Percentiles rank a stretch among this genome's conserved stretches.
Conservation (phyloP, 2,797 vertebrate genomes). For the Malacoraja senta region DNA sequence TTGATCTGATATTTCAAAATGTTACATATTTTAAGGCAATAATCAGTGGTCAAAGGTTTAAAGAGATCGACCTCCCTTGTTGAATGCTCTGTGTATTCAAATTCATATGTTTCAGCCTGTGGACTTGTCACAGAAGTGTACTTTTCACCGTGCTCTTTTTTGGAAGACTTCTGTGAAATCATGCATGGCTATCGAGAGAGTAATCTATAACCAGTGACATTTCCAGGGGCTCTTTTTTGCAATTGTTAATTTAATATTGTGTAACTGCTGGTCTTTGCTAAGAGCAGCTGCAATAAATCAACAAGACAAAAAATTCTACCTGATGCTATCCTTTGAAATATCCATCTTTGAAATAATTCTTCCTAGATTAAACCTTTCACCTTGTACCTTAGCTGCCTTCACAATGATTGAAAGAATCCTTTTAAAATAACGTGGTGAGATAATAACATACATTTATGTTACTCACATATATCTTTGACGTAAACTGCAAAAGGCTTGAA, state of each 20-base stretch:
- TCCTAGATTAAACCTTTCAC: slow-evolving; percentile 42
- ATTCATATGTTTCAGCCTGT: neutral
- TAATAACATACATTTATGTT: neutral
- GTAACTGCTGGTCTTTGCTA: slow-evolving; percentile 31
- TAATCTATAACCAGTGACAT: slow-evolving; percentile 33
- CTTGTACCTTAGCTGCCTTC: neutral
- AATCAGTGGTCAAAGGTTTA: neutral
- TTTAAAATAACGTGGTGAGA: neutral
- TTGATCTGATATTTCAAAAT: neutral
- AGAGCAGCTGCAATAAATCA: slow-evolving; percentile 40
- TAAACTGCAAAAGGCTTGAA: neutral
- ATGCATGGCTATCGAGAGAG: neutral
- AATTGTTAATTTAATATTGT: slow-evolving; percentile 39
- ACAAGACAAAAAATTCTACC: slow-evolving; percentile 39
- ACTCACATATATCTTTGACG: neutral
- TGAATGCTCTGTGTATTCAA: neutral
- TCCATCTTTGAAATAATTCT: neutral
- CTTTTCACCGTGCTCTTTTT: neutral
- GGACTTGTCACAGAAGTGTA: neutral
- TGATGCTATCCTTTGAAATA: slow-evolving; percentile 14
- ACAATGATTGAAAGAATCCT: neutral
- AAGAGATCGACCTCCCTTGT: neutral
- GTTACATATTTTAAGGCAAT: neutral
- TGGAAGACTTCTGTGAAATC: slow-evolving; percentile 40
- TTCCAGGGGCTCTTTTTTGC: neutral